Evolutionary conservation across 2,797 vertebrate genomes (phyloP).

Genomic region (Orientallactaga sibirica): DNA sequence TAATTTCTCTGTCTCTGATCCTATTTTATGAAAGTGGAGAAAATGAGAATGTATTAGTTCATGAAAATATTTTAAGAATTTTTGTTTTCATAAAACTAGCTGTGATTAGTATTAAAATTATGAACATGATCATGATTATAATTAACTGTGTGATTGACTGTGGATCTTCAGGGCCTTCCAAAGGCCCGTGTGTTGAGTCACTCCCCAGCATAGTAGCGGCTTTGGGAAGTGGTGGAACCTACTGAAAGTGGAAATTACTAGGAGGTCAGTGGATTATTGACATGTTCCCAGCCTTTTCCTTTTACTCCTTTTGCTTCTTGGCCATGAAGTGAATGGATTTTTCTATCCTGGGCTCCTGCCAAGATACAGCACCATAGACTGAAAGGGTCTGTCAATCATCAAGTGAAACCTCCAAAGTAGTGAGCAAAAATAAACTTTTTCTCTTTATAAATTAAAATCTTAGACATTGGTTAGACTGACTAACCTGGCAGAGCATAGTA

Average conservation of each 20-base stretch:
- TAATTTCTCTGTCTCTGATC: neutral
- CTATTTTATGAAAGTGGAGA: neutral
- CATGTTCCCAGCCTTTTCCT: neutral
- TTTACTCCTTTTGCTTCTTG: neutral
- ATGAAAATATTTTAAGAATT: neutral
- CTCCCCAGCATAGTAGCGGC: neutral
- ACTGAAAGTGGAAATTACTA: rapidly evolving
- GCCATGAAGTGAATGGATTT: neutral
- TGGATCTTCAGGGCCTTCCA: neutral
- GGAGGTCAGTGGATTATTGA: neutral
- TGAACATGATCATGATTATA: neutral
- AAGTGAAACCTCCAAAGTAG: neutral
- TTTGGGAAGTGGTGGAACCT: neutral
- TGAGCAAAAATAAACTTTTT: neutral
- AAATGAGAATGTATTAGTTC: neutral
- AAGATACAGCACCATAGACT: too few relatives aligned
- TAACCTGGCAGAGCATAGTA: too few relatives aligned
- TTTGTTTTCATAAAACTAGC: neutral
- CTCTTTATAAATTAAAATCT: neutral
- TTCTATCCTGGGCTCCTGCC: neutral
- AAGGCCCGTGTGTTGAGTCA: neutral
- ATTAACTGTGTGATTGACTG: neutral
- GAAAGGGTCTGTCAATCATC: too few relatives aligned
- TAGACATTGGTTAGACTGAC: too few relatives aligned
- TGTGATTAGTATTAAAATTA: neutral